Evolutionary conservation across 2,113 vertebrate genomes (phyloP).

Genomic region (Butorides virescens): DNA sequence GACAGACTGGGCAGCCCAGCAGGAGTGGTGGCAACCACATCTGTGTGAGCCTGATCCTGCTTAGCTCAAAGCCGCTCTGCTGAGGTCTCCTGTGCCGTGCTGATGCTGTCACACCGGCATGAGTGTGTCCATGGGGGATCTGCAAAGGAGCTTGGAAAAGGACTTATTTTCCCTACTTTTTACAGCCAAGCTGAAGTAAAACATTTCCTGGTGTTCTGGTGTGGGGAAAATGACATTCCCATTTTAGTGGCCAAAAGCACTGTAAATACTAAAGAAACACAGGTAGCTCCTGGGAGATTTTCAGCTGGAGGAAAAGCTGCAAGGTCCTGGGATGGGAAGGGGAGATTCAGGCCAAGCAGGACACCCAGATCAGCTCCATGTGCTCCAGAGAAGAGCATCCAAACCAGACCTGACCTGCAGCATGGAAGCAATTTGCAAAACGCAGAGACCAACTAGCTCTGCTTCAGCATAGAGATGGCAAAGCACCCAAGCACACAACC

Average conservation of each 20-base stretch:
- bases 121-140: background rate
- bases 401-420: background rate
- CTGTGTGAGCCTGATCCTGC: background rate
- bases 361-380: background rate
- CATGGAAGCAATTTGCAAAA: background rate
- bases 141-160: background rate
- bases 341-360: background rate
- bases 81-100: background rate
- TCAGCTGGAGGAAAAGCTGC: background rate
- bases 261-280: background rate
- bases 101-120: background rate
- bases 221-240: background rate
- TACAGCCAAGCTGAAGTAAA: background rate
- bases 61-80: background rate
- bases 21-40: rapidly evolving
- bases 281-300: background rate
- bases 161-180: background rate
- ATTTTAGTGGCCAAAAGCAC: background rate
- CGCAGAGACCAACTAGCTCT: background rate
- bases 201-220: background rate
- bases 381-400: background rate
- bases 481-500: background rate
- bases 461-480: rapidly evolving
- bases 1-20: background rate
- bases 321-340: background rate